These are phyloP conservation scores for Synanthedon andrenaeformis DNA, from an alignment of 2,888 invertebrate species.

Conservation along the genomic window DNA sequence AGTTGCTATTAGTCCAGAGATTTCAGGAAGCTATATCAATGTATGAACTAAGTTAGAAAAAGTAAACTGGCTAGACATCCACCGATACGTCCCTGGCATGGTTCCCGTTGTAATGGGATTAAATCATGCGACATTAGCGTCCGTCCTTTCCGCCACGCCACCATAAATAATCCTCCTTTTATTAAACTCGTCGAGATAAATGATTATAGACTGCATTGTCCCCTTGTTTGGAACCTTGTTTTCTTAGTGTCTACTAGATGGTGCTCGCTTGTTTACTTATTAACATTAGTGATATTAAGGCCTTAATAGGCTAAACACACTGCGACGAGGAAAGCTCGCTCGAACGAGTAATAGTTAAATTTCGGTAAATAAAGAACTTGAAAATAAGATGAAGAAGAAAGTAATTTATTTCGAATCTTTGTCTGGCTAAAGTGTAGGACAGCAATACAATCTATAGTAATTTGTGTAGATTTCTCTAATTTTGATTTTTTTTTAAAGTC, in stretches of 20 bases:
- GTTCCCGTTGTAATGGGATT: slow-evolving; percentile 65
- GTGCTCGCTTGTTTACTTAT: neutral
- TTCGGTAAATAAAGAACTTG: too few species aligned
- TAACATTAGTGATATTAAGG: too few species aligned
- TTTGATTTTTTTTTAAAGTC: too few species aligned
- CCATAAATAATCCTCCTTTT: slow-evolving; percentile 69
- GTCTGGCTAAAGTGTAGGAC: too few species aligned
- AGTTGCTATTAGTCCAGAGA: too few species aligned
- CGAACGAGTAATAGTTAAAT: too few species aligned
- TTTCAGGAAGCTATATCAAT: too few species aligned
- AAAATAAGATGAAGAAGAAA: too few species aligned
- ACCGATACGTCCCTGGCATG: slow-evolving; percentile 34
- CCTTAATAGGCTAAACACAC: neutral
- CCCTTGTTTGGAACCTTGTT: slow-evolving; percentile 37
- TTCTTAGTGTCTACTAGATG: neutral
- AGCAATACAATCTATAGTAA: too few species aligned
- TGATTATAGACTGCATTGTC: slow-evolving; percentile 62
- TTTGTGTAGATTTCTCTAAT: too few species aligned
- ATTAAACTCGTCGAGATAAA: slow-evolving; percentile 68
- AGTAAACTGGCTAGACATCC: neutral
- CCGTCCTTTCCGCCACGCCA: slow-evolving; percentile 28
- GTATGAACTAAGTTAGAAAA: too few species aligned
- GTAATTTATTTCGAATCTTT: too few species aligned
- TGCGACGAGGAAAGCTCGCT: neutral
- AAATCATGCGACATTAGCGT: slow-evolving; percentile 65